These are phyloP conservation scores for Dendroctonus ponderosae DNA, from an alignment of 1,140 invertebrate species.

Conservation along the genomic window DNA sequence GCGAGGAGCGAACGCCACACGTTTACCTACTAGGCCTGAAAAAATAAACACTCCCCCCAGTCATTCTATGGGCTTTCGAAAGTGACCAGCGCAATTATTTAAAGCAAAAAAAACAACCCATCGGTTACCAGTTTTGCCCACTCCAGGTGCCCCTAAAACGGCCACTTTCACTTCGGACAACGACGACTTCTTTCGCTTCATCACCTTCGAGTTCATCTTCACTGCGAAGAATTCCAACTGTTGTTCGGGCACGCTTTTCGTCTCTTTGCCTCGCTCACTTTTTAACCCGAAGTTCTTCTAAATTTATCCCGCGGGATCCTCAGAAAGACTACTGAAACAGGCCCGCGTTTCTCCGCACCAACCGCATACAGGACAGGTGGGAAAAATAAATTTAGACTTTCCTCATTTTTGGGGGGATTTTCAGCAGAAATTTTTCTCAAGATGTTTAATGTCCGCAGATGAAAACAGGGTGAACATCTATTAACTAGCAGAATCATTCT, in stretches of 20 bases:
- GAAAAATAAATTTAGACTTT: conserved; percentile 17
- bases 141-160: conserved; percentile 79
- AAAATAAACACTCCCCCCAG: too few relatives aligned
- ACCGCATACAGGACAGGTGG: conserved; percentile 13
- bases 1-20: too few relatives aligned
- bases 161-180: conserved; percentile 85
- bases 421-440: too few relatives aligned
- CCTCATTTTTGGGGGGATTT: too few relatives aligned
- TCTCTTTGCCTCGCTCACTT: neutral
- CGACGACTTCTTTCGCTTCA: conserved; percentile 84
- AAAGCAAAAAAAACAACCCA: too few relatives aligned
- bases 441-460: too few relatives aligned
- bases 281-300: conserved; percentile 10
- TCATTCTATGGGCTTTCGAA: too few relatives aligned
- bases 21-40: too few relatives aligned
- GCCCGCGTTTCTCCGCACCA: neutral
- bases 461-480: too few relatives aligned
- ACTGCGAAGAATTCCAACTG: neutral
- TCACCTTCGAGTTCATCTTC: conserved; percentile 65
- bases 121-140: conserved; percentile 81
- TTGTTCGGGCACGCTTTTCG: neutral
- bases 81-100: too few relatives aligned
- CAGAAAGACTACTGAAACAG: conserved; percentile 1
- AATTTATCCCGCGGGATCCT: conserved; percentile 12
- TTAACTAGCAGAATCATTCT: too few relatives aligned